Percentiles rank a stretch among this genome's conserved stretches.
These are phyloP conservation scores for Megalops atlanticus DNA, from an alignment of 2,113 vertebrate genomes.

Conservation along the genomic window DNA sequence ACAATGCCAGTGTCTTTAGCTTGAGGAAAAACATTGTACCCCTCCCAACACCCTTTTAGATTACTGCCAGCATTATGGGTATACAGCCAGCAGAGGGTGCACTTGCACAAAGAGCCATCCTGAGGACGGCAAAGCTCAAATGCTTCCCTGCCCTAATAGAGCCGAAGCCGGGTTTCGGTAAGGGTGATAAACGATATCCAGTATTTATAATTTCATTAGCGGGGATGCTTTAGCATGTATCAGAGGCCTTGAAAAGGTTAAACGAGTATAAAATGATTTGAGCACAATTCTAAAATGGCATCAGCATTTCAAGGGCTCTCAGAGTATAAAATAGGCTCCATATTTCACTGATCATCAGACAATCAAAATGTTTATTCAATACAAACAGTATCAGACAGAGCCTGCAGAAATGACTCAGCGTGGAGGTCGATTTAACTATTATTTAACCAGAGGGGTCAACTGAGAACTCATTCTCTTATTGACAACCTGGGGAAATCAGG, in stretches of 20 bases:
- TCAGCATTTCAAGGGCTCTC: not conserved
- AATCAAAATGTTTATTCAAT: not conserved
- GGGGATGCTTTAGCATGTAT: not conserved
- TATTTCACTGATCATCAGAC: not conserved
- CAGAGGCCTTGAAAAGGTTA: not conserved
- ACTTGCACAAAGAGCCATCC: not conserved
- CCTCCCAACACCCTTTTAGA: not conserved
- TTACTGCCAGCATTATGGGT: not conserved
- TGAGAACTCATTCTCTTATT: too few species aligned
- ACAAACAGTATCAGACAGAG: not conserved
- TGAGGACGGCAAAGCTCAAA: not conserved
- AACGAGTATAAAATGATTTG: not conserved
- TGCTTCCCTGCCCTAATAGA: not conserved
- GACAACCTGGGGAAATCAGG: too few species aligned
- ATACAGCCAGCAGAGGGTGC: conserved; percentile 13
- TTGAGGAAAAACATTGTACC: not conserved
- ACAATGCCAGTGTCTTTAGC: too few species aligned
- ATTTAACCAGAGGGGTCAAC: too few species aligned
- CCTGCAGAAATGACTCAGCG: not conserved
- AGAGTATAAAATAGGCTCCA: not conserved
- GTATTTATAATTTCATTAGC: not conserved
- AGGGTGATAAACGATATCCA: not conserved
- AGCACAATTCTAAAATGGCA: not conserved
- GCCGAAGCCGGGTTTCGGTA: not conserved
- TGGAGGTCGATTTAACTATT: too few species aligned